phyloP scores from a whole-genome alignment of 2,888 invertebrate species.

The Drosophila affinis region DNA sequence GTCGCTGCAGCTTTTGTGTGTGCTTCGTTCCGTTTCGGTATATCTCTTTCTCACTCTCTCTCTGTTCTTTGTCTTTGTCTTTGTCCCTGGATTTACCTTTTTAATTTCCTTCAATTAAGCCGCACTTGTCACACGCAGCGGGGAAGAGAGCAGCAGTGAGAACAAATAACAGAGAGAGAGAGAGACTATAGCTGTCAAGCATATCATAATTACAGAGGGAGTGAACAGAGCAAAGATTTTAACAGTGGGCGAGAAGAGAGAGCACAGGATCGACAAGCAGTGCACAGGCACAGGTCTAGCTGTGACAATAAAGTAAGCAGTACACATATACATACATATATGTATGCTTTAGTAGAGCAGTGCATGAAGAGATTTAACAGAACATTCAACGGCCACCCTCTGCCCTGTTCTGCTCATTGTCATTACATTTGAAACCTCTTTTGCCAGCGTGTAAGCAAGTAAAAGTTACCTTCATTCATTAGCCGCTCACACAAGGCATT shows the following conservation, averaged over 20 bases:
- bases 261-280: not conserved
- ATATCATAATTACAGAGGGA: not conserved
- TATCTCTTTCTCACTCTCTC: not conserved
- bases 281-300: no score
- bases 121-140: conserved; percentile 65
- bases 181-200: not conserved
- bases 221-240: not conserved
- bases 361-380: not conserved
- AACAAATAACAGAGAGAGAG: not conserved
- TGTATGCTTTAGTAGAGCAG: no score
- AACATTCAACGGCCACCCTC: not conserved
- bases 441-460: not conserved
- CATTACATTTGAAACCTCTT: not conserved
- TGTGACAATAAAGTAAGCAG: no score
- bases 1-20: conserved; percentile 26
- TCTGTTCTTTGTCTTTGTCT: not conserved
- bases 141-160: conserved; percentile 8
- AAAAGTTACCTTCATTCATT: conserved; percentile 18
- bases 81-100: conserved; percentile 44
- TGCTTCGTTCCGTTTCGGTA: not conserved
- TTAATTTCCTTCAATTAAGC: conserved; percentile 77
- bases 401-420: not conserved
- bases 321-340: no score
- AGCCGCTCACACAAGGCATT: conserved; percentile 16
- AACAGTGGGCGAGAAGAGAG: not conserved